Evolutionary conservation across 2,113 vertebrate species (phyloP), one percentile per base, ranked within the genome.

Genomic region (Orycteropus afer): DNA sequence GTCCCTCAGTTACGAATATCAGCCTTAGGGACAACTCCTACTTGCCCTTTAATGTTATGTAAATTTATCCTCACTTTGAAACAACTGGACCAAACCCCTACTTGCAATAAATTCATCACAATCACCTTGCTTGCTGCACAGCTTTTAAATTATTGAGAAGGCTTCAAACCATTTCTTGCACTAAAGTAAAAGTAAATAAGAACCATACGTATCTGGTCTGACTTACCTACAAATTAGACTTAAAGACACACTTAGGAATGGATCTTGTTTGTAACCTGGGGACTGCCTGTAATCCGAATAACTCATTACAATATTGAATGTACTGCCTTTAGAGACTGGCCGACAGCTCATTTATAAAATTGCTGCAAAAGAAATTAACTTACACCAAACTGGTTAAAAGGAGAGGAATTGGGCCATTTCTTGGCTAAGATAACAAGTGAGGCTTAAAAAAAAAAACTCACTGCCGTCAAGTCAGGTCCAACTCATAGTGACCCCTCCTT

Each of bases 301-400:
- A 91, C 84, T 55, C 29, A 74, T 85, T 74, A 74, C 29, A 32
- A 34, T 29, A 51, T 47, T 17, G 73, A 77, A 61, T 27, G 27
- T 17, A 14, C 14, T 90, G 74, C 23, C 55, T 90, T 87, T 47
- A 45, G 37, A 29, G 18, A 83, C 18, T 34, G 55, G 80, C 29
- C 67, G 55, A 47, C 12, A 71, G 61, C n/a, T 45, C 51, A 37
- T 14, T 78, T 74, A 79, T 13, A 86, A 8, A 53, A 90, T 18
- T 53, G 14, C 59, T 91, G 14, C 15, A 67, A 89, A 95, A 91
- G 29, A 65, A 92, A 84, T 86, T 7, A 91, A 61, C 22, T 63
- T 83, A 83, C 3, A 77, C 5, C 37, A 89, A 86, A 74, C 14
- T 37, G 53, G 37, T 79, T 55, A 80, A 73, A 89, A 73, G 49